Conservation (phyloP, 1,140 invertebrate genomes). For the Gryllus bimaculatus region DNA sequence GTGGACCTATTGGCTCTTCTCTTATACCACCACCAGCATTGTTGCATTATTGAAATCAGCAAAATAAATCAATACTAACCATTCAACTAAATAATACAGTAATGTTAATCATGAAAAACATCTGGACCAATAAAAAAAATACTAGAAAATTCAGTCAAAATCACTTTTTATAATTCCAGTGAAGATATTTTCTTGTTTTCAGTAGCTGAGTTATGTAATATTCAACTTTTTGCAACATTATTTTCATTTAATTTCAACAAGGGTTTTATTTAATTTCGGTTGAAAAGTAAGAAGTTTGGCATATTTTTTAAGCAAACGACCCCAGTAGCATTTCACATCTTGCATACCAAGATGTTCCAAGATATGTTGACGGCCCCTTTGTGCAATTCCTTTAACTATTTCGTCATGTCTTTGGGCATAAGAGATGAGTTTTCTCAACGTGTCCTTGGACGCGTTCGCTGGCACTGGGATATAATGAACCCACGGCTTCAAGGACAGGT, state of each 20-base stretch:
- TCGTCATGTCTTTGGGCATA: constrained; percentile 72
- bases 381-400: constrained; percentile 69
- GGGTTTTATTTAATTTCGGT: constrained; percentile 42
- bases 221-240: too few species aligned
- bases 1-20: too few species aligned
- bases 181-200: too few species aligned
- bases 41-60: too few species aligned
- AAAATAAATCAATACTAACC: too few species aligned
- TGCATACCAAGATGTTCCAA: constrained; percentile 73
- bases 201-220: too few species aligned
- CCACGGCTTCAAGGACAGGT: constrained; percentile 85
- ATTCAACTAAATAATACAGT: too few species aligned
- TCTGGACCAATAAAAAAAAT: too few species aligned
- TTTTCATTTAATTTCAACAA: constrained; percentile 39
- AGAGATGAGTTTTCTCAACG: constrained; percentile 43
- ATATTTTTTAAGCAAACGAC: constrained; percentile 67
- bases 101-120: too few species aligned
- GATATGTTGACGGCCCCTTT: constrained; percentile 70
- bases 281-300: constrained; percentile 64
- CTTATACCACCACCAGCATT: too few species aligned
- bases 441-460: constrained; percentile 52
- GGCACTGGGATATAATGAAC: constrained; percentile 88
- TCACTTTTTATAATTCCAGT: too few species aligned
- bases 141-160: too few species aligned
- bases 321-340: constrained; percentile 84